Conservation (phyloP, 2,888 invertebrate genomes). For the Ganaspis brasiliensis region DNA sequence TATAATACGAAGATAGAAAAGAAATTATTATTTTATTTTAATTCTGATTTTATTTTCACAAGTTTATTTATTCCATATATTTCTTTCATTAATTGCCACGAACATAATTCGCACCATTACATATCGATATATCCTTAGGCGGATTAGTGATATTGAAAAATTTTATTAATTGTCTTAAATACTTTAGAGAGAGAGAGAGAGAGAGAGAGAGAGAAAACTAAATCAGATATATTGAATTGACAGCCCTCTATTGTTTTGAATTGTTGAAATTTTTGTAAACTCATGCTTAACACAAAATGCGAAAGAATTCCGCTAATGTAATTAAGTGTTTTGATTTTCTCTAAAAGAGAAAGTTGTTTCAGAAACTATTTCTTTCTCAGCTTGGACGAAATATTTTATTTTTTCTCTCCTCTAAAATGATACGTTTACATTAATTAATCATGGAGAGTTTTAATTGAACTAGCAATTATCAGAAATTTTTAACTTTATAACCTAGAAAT, state of each 20-base stretch:
- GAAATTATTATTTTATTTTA: background rate
- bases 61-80: background rate
- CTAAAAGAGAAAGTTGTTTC: slow-evolving; percentile 30
- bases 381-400: slow-evolving; percentile 10
- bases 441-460: slow-evolving; percentile 12
- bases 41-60: too few species aligned
- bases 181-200: background rate
- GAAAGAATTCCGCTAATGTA: slow-evolving; percentile 8
- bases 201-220: background rate
- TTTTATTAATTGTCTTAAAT: background rate
- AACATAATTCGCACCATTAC: background rate
- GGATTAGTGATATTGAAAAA: background rate
- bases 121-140: background rate
- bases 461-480: slow-evolving; percentile 4
- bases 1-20: too few species aligned
- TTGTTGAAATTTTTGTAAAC: slow-evolving; percentile 22
- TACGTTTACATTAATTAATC: slow-evolving; percentile 33
- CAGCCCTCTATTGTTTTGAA: background rate
- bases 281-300: background rate
- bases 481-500: background rate
- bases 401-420: background rate
- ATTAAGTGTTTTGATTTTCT: slow-evolving; percentile 30
- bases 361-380: slow-evolving; percentile 29
- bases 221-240: background rate
- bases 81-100: background rate